phyloP scores from a whole-genome alignment of 2,797 vertebrate species.

The Sebastes matsubarae region DNA sequence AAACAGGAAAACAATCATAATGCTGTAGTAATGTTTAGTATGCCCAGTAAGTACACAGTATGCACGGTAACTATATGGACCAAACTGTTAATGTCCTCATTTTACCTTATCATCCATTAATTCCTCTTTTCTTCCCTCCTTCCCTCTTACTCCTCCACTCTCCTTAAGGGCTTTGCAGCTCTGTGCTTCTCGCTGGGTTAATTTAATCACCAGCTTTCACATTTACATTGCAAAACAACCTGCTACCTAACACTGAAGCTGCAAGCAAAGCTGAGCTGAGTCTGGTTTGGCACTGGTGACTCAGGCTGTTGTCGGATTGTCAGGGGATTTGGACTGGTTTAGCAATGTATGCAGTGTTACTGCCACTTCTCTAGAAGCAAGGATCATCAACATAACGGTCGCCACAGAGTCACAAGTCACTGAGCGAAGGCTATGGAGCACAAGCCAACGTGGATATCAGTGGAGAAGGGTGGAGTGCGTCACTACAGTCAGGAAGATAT shows the following conservation, averaged over 20 bases:
- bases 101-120: conserved; percentile 18
- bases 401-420: not conserved
- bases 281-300: conserved; percentile 34
- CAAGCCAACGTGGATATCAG: not conserved
- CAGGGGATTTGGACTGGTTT: conserved; percentile 38
- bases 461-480: not conserved
- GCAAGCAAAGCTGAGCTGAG: conserved; percentile 46
- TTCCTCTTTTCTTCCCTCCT: conserved; percentile 18
- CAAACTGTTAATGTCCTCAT: conserved; percentile 15
- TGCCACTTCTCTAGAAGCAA: conserved; percentile 9
- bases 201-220: conserved; percentile 74
- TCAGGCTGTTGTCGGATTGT: conserved; percentile 29
- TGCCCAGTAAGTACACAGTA: not conserved
- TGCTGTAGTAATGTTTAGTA: not conserved
- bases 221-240: conserved; percentile 80
- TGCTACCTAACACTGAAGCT: conserved; percentile 46
- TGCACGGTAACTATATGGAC: not conserved
- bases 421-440: not conserved
- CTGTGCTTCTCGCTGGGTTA: conserved; percentile 49
- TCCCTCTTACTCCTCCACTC: conserved; percentile 18
- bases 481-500: not conserved
- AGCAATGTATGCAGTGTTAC: conserved; percentile 10
- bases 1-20: too few relatives aligned
- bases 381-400: conserved; percentile 1
- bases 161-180: conserved; percentile 52